These are phyloP conservation scores for Pionites leucogaster DNA, from an alignment of 2,113 vertebrate species.

Conservation along the genomic window DNA sequence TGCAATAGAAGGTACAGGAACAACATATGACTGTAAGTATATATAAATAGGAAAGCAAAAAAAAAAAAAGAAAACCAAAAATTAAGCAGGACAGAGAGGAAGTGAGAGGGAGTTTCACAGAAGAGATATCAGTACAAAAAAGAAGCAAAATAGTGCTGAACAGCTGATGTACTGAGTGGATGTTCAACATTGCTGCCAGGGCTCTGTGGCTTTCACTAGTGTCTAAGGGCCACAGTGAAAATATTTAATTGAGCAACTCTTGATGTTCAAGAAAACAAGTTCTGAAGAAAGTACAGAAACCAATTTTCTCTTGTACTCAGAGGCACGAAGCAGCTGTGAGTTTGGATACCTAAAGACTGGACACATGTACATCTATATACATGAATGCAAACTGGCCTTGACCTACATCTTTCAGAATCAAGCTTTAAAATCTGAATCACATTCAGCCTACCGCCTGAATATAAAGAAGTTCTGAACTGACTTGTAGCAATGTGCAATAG, in stretches of 20 bases:
- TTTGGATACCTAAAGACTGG: background rate
- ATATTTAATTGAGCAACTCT: background rate
- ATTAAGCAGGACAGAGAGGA: background rate
- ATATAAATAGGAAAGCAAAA: background rate
- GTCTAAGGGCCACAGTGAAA: background rate
- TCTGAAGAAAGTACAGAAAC: background rate
- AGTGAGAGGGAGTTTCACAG: background rate
- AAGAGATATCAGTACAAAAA: background rate
- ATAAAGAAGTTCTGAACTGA: background rate
- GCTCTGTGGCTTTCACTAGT: background rate
- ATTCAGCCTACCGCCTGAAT: background rate
- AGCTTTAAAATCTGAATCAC: background rate
- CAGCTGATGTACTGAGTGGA: background rate
- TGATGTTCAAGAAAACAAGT: background rate
- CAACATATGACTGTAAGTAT: background rate
- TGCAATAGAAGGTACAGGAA: background rate
- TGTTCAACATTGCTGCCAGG: background rate
- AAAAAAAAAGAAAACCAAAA: background rate
- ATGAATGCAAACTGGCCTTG: background rate
- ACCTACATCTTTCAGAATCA: background rate
- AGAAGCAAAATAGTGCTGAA: background rate
- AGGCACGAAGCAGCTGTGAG: background rate
- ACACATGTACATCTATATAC: background rate
- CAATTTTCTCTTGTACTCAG: background rate
- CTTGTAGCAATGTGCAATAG: background rate